Evolutionary conservation across 92 coral and sea anemone genomes (phyloP).

Genomic region (Zoanthus sociatus): DNA sequence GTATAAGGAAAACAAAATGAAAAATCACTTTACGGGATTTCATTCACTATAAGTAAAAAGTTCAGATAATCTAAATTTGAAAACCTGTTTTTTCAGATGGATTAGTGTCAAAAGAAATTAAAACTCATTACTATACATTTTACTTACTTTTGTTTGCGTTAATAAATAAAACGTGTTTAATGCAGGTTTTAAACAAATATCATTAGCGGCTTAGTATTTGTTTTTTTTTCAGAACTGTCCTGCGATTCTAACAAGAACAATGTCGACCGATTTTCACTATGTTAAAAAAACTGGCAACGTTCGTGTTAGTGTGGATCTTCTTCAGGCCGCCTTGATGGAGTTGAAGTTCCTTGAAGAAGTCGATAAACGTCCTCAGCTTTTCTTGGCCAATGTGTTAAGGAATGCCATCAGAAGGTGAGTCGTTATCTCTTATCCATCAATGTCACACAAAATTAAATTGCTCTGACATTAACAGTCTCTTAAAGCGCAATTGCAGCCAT

Average conservation of each 20-base stretch:
- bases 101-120: no score
- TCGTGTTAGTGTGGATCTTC: constrained; percentile 43
- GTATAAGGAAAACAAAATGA: no score
- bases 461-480: no score
- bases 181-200: background rate
- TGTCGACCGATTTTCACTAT: background rate
- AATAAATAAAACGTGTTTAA: background rate
- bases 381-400: constrained; percentile 19
- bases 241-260: background rate
- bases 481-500: no score
- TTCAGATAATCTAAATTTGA: no score
- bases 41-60: no score
- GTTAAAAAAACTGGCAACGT: constrained; percentile 39
- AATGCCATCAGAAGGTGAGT: constrained; percentile 65
- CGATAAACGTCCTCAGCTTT: constrained; percentile 10
- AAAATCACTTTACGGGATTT: no score
- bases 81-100: no score
- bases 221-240: background rate
- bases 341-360: constrained; percentile 47
- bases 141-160: background rate
- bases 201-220: no score
- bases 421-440: background rate
- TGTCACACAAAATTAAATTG: background rate
- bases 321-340: constrained; percentile 48
- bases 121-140: no score